Evolutionary conservation across 2,888 invertebrate genomes (phyloP), one percentile per base, ranked within the genome.

Genomic region (Apodemia mormo): DNA sequence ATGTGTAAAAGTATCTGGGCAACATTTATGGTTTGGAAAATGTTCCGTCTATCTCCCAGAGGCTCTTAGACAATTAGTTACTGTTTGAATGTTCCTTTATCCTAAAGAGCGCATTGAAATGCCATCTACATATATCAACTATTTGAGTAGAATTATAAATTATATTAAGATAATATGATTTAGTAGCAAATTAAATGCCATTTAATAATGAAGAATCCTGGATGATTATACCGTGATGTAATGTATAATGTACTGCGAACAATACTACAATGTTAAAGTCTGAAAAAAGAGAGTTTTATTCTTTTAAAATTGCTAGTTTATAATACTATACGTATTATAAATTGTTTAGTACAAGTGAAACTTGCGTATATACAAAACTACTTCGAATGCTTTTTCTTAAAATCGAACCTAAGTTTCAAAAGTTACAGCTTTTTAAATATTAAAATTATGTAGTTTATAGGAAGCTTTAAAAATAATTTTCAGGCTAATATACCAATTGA

Each of bases 41-140:
- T 5, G 49, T 14, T 49, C 5, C 14, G 49, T n/a, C n/a, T 49
- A 9, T 14, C 49, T n/a, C 6, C 7, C n/a, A n/a, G 1, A n/a
- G 6, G n/a, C 52, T n/a, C 52, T 52, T 52, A 52, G n/a, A 52
- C 52, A n/a, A 52, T 52, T 52, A 33, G 14, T 61, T 33, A 33
- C 61, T 37, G 61, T 22, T n/a, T 61, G 61, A 61, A 61, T 61
- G 61, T 37, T 37, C 7, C 61, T 61, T 37, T 61, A 61, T 61
- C 61, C 61, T 33, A 61, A 61, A 61, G 33, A 33, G 61, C 33
- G 61, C 33, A 61, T 61, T 61, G 33, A 61, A 61, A 61, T 61
- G 61, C 37, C 61, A 61, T 61, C 61, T 30, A n/a, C n/a, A n/a
- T n/a, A 33, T 61, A 61, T 14, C 61, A 61, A 61, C 61, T 61